These are phyloP conservation scores for Neotragus moschatus DNA, from an alignment of 2,113 vertebrate species.

Conservation along the genomic window DNA sequence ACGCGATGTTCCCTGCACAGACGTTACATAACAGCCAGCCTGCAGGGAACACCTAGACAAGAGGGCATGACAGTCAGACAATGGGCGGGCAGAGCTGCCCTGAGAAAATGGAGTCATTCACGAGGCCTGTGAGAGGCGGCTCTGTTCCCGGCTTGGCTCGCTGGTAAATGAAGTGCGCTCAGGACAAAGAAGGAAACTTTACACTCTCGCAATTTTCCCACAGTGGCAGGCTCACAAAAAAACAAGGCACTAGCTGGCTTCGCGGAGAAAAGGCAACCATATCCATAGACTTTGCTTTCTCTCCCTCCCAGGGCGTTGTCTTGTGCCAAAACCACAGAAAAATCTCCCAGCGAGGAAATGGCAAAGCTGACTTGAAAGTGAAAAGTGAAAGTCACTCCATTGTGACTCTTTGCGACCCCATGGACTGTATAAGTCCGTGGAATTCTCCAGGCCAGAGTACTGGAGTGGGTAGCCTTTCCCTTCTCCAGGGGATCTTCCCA, in stretches of 20 bases:
- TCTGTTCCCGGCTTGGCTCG: constrained; percentile 59
- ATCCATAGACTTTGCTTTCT: constrained; percentile 31
- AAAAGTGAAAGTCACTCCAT: background rate
- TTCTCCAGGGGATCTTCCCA: background rate
- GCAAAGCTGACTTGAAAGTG: constrained; percentile 1
- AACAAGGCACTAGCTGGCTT: constrained; percentile 58
- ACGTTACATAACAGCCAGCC: constrained; percentile 61
- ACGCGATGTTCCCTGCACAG: constrained; percentile 1
- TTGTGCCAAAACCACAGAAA: constrained; percentile 57
- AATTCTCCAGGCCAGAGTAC: background rate
- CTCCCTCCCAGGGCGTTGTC: constrained; percentile 44
- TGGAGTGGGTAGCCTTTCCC: background rate
- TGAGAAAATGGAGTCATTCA: constrained; percentile 62
- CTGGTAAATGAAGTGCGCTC: constrained; percentile 55
- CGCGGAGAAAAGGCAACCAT: constrained; percentile 55
- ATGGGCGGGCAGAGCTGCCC: constrained; percentile 55
- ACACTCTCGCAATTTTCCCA: constrained; percentile 60
- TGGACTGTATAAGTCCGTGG: background rate
- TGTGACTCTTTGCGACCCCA: background rate
- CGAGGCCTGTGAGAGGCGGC: constrained; percentile 44
- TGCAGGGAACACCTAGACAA: constrained; percentile 58
- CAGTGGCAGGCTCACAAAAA: constrained; percentile 46
- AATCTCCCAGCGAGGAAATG: constrained; percentile 10
- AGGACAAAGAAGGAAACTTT: constrained; percentile 68
- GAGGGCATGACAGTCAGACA: constrained; percentile 64